These are phyloP conservation scores for Lycopodina hypogea DNA, from an alignment of 37 sponge, comb jelly and placozoan species.

Conservation along the genomic window DNA sequence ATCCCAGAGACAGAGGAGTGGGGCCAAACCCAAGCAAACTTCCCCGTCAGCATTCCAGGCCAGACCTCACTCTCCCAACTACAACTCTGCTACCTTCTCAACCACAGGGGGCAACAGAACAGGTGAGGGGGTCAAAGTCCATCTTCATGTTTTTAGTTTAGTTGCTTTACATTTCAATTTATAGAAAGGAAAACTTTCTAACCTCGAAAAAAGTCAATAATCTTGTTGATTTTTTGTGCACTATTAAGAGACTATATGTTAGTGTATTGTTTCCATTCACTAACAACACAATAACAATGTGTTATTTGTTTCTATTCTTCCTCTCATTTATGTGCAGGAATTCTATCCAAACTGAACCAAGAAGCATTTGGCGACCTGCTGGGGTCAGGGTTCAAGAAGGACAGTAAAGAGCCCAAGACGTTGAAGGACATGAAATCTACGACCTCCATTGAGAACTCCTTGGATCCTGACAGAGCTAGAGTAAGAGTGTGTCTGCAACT, in stretches of 20 bases:
- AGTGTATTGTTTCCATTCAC: no score
- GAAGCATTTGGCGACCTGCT: slow-evolving; percentile 76
- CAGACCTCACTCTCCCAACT: slow-evolving; percentile 10
- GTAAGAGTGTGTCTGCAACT: slow-evolving; percentile 42
- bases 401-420: slow-evolving; percentile 29
- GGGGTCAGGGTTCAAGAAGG: slow-evolving; percentile 32
- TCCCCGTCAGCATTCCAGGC: slow-evolving; percentile 11
- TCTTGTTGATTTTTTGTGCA: no score
- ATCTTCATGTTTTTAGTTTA: no score
- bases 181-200: no score
- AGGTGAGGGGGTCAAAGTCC: no score
- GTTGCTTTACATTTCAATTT: no score
- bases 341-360: slow-evolving; percentile 8
- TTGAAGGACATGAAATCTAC: slow-evolving; percentile 73
- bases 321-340: slow-evolving; percentile 7
- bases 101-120: background rate
- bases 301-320: no score
- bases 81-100: background rate
- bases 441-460: slow-evolving; percentile 40
- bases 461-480: slow-evolving; percentile 73
- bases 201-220: no score
- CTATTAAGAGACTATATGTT: no score
- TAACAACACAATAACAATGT: background rate
- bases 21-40: background rate
- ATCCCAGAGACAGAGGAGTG: background rate